These are phyloP conservation scores for Theonella swinhoei DNA, from an alignment of 37 sponge, comb jelly and placozoan genomes.

Conservation along the genomic window DNA sequence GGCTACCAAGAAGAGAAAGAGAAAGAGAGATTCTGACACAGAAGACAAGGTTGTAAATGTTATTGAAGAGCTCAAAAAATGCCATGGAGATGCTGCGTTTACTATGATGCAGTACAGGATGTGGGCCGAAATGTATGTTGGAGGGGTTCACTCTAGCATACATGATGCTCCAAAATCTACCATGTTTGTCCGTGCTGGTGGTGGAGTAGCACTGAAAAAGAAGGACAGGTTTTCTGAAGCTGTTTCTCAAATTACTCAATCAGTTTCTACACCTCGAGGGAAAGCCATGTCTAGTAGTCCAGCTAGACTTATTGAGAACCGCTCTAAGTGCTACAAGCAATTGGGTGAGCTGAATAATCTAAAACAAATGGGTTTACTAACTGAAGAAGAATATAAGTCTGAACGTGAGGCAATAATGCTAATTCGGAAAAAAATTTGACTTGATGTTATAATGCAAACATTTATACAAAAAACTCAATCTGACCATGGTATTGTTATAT, in stretches of 20 bases:
- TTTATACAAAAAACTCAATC: no score
- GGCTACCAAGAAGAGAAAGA: background rate
- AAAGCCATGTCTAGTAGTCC: background rate
- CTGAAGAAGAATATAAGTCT: background rate
- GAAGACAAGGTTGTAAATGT: background rate
- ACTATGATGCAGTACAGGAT: slow-evolving; percentile 15
- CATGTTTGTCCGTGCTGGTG: slow-evolving; percentile 4
- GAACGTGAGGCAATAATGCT: background rate
- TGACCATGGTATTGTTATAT: background rate
- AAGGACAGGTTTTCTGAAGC: slow-evolving; percentile 13
- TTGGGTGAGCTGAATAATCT: slow-evolving; percentile 2
- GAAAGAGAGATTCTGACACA: background rate
- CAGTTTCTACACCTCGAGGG: background rate
- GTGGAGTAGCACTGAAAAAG: background rate
- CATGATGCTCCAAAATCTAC: background rate
- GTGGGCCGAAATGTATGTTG: slow-evolving; percentile 12
- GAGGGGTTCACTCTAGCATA: background rate
- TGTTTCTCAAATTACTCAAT: background rate
- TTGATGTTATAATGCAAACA: no score
- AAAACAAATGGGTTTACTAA: background rate
- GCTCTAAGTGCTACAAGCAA: slow-evolving; percentile 1
- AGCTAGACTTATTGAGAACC: slow-evolving; percentile 12
- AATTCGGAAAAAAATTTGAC: background rate
- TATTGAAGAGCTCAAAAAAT: slow-evolving; percentile 9
- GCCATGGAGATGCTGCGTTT: background rate